phyloP scores from a whole-genome alignment of 2,113 vertebrate species.

The Girardinichthys multiradiatus region DNA sequence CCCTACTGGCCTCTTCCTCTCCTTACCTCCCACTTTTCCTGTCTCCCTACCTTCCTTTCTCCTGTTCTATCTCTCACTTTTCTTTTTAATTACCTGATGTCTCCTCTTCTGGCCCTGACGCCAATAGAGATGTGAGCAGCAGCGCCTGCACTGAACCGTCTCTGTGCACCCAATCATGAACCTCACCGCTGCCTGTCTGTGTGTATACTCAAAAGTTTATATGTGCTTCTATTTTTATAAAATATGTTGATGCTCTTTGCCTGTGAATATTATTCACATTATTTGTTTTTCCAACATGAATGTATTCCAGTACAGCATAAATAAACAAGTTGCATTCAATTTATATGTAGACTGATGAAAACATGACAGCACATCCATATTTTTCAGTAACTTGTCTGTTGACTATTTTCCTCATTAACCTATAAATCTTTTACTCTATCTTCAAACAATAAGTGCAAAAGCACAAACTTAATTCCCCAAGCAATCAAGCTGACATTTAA shows the following conservation, averaged over 20 bases:
- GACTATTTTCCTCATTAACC: constrained; percentile 6
- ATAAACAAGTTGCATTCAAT: no score
- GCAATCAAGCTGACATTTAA: constrained; percentile 18
- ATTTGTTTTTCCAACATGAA: neutral
- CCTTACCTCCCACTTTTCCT: constrained; percentile 36
- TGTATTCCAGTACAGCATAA: no score
- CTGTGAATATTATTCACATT: constrained; percentile 24
- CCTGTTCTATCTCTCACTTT: constrained; percentile 62
- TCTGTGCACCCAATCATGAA: constrained; percentile 65
- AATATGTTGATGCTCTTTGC: constrained; percentile 26
- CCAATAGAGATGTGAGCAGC: constrained; percentile 70
- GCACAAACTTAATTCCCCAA: constrained; percentile 1
- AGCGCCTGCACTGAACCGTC: constrained; percentile 59
- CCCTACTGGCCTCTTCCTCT: constrained; percentile 54
- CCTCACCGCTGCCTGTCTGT: constrained; percentile 54
- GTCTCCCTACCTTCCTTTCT: constrained; percentile 3
- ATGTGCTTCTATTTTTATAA: constrained; percentile 19
- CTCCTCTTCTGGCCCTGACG: constrained; percentile 69
- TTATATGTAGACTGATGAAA: neutral
- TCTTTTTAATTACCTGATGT: constrained; percentile 81
- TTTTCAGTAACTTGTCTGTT: neutral
- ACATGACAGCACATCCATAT: neutral
- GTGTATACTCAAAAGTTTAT: constrained; percentile 29
- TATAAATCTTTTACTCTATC: neutral
- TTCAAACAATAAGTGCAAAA: constrained; percentile 16